Percentiles rank a stretch among this genome's conserved stretches.
These are phyloP conservation scores for Ectemnius continuus DNA, from an alignment of 2,888 invertebrate genomes.

Conservation along the genomic window DNA sequence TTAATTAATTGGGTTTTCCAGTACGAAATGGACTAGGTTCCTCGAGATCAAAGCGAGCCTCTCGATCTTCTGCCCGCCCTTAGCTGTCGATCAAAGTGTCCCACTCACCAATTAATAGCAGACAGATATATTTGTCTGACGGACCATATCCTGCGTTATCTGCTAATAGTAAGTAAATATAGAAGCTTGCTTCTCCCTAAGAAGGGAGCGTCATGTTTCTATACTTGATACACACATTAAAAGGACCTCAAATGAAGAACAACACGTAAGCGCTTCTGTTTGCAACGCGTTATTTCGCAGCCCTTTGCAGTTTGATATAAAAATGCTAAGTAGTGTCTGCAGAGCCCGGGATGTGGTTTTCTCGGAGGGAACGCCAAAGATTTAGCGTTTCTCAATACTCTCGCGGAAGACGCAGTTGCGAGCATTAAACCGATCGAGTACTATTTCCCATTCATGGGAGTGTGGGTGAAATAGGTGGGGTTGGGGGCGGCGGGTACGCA, in stretches of 20 bases:
- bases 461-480: not conserved
- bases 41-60: constrained; percentile 72
- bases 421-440: too few relatives aligned
- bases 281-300: too few relatives aligned
- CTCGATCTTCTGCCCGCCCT: constrained; percentile 59
- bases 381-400: too few relatives aligned
- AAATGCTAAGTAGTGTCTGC: too few relatives aligned
- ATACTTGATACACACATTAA: too few relatives aligned
- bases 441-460: not conserved
- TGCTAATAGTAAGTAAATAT: constrained; percentile 72
- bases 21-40: constrained; percentile 72
- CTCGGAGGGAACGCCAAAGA: too few relatives aligned
- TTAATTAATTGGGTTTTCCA: constrained; percentile 73
- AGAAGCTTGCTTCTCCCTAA: not conserved
- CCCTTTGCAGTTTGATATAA: too few relatives aligned
- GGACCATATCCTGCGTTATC: constrained; percentile 69
- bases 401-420: too few relatives aligned
- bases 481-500: constrained; percentile 30
- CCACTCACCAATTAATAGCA: constrained; percentile 74
- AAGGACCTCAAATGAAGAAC: too few relatives aligned
- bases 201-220: too few relatives aligned
- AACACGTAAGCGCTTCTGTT: too few relatives aligned
- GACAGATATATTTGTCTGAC: constrained; percentile 70
- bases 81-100: constrained; percentile 65
- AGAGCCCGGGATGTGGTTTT: too few relatives aligned